phyloP scores from a whole-genome alignment of 2,113 vertebrate species.

The Centropus unirufus region DNA sequence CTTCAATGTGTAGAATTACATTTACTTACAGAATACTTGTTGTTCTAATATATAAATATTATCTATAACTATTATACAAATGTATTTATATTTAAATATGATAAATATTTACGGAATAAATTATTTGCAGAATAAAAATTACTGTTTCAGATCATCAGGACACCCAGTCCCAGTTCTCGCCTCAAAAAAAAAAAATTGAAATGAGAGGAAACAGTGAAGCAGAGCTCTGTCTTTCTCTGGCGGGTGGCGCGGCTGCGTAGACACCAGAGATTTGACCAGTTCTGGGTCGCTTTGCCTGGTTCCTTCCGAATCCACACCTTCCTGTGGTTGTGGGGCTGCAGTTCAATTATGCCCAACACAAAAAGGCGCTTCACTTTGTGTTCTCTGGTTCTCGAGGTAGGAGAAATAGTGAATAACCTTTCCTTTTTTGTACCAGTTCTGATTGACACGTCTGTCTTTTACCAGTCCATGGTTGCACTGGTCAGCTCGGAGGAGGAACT shows the following conservation, averaged over 20 bases:
- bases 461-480: fast-evolving
- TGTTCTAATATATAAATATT: too few species aligned
- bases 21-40: too few species aligned
- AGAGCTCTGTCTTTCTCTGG: fast-evolving
- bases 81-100: too few species aligned
- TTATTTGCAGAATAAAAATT: neutral
- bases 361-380: neutral
- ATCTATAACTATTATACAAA: too few species aligned
- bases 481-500: neutral
- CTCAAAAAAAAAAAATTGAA: neutral
- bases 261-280: neutral
- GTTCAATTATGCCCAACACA: fast-evolving
- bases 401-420: neutral
- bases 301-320: neutral
- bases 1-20: neutral
- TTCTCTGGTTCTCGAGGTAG: neutral
- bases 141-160: neutral
- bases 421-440: neutral
- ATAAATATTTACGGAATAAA: too few species aligned
- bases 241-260: fast-evolving
- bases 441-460: neutral
- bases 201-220: neutral
- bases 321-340: neutral
- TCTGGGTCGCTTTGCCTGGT: neutral
- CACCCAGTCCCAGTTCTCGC: neutral